phyloP scores from a whole-genome alignment of 2,113 vertebrate genomes.

The Dendrocopos noguchii region DNA sequence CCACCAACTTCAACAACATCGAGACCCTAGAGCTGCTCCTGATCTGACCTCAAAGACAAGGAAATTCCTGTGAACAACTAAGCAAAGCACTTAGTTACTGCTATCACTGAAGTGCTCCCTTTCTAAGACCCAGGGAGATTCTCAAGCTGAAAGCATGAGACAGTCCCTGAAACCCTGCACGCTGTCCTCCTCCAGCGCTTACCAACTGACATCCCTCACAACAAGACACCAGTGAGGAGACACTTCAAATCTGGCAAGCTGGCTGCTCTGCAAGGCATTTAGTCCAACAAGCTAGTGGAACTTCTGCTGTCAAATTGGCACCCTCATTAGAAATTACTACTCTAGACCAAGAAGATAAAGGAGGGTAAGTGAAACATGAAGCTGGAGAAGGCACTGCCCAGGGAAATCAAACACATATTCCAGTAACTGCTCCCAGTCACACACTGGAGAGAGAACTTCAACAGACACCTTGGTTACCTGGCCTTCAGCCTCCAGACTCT shows the following conservation, averaged over 20 bases:
- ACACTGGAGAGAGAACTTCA: background rate
- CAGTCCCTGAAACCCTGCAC: fast-evolving
- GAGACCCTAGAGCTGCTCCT: background rate
- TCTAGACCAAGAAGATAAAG: background rate
- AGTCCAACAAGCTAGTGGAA: background rate
- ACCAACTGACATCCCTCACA: fast-evolving
- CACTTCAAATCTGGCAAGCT: background rate
- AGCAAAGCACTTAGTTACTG: background rate
- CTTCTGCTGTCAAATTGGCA: background rate
- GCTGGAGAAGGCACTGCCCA: background rate
- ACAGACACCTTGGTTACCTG: background rate
- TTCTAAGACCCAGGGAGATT: fast-evolving
- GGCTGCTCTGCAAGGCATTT: background rate
- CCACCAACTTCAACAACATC: background rate
- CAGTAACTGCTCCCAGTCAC: background rate
- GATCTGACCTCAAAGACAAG: background rate
- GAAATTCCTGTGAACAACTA: background rate
- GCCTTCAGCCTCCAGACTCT: background rate
- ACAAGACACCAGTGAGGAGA: background rate
- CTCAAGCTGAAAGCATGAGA: background rate
- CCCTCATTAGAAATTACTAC: background rate
- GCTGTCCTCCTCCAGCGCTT: fast-evolving
- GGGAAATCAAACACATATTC: background rate
- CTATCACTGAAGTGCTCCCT: background rate
- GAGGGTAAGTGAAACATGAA: background rate